phyloP scores from a whole-genome alignment of 2,888 invertebrate species.

The Zaprionus bogoriensis region DNA sequence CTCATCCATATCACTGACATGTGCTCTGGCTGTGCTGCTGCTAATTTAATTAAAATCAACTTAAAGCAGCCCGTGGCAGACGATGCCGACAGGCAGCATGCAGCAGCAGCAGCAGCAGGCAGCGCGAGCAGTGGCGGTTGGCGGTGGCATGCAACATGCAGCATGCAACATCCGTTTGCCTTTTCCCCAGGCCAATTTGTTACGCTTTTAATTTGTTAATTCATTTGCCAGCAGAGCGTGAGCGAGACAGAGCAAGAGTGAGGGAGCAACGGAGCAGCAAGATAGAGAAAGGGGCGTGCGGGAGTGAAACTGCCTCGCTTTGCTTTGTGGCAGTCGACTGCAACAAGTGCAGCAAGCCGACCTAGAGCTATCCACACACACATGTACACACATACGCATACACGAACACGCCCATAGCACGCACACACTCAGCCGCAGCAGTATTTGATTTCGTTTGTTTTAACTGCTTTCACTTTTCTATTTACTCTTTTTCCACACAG shows the following conservation, averaged over 20 bases:
- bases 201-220: conserved; percentile 74
- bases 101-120: conserved; percentile 10
- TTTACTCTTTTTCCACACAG: conserved; percentile 34
- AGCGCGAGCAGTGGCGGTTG: conserved; percentile 3
- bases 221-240: conserved; percentile 56
- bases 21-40: conserved; percentile 43
- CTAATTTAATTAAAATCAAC: conserved; percentile 76
- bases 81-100: conserved; percentile 17
- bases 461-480: conserved; percentile 63
- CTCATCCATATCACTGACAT: conserved; percentile 52
- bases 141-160: conserved; percentile 1
- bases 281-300: background rate
- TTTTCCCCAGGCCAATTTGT: conserved; percentile 62
- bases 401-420: conserved; percentile 14
- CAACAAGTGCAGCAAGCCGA: conserved; percentile 54
- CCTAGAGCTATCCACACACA: conserved; percentile 39
- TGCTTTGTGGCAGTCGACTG: conserved; percentile 34
- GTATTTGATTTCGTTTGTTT: conserved; percentile 67
- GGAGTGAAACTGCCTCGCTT: conserved; percentile 13
- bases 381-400: background rate
- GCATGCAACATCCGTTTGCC: conserved; percentile 34
- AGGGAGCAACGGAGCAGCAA: background rate
- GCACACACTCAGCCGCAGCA: background rate
- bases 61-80: conserved; percentile 49
- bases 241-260: conserved; percentile 4